phyloP scores from a whole-genome alignment of 2,797 vertebrate species.

The Pempheris klunzingeri region DNA sequence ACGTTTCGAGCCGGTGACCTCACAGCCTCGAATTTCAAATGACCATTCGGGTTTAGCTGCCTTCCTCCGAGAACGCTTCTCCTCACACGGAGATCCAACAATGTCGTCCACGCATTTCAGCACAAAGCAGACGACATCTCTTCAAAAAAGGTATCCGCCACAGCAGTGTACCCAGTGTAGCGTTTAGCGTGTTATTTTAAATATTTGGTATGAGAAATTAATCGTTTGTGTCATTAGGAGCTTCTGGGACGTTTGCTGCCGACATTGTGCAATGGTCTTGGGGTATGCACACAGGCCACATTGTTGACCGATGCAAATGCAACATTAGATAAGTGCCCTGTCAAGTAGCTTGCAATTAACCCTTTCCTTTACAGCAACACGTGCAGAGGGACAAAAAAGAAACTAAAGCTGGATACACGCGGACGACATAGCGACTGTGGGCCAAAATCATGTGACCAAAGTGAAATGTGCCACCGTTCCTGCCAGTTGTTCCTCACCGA shows the following conservation, averaged over 20 bases:
- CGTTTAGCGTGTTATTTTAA: not conserved
- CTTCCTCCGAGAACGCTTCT: slow-evolving; percentile 19
- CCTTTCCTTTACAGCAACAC: slow-evolving; percentile 24
- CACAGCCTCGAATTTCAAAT: slow-evolving; percentile 39
- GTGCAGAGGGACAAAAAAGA: not conserved
- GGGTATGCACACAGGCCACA: slow-evolving; percentile 41
- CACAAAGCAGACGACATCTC: slow-evolving; percentile 10
- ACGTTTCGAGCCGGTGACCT: slow-evolving; percentile 25
- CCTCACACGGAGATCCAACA: not conserved
- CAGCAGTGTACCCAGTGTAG: not conserved
- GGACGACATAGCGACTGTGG: slow-evolving; percentile 20
- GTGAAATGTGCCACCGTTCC: not conserved
- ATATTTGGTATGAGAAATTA: not conserved
- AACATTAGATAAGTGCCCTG: slow-evolving; percentile 55
- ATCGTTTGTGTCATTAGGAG: slow-evolving; percentile 5
- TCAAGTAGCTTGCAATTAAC: slow-evolving; percentile 53
- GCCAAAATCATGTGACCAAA: slow-evolving; percentile 18
- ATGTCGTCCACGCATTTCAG: slow-evolving; percentile 7
- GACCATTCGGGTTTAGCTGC: not conserved
- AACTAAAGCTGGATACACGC: slow-evolving; percentile 17
- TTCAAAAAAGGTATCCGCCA: slow-evolving; percentile 1
- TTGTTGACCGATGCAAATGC: slow-evolving; percentile 63
- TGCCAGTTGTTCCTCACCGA: not conserved
- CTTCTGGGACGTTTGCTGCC: slow-evolving; percentile 24
- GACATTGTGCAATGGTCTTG: slow-evolving; percentile 44